phyloP scores from a whole-genome alignment of 2,888 invertebrate genomes.

The Microctonus brassicae region DNA sequence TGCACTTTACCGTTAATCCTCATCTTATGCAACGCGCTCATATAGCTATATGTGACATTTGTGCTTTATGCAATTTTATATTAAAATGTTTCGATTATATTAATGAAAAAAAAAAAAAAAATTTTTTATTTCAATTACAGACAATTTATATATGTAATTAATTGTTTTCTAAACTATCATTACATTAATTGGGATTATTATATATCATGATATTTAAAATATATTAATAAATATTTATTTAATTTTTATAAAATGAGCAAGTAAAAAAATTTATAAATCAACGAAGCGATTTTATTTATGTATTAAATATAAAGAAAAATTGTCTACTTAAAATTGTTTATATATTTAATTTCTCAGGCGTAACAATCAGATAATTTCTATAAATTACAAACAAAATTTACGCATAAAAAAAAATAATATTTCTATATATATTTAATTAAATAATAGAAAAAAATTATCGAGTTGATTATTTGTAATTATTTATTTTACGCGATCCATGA shows the following conservation, averaged over 20 bases:
- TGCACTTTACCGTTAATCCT: slow-evolving; percentile 59
- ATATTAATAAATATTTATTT: background rate
- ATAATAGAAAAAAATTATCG: background rate
- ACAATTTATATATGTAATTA: background rate
- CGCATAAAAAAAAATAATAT: background rate
- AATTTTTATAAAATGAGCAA: background rate
- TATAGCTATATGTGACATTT: background rate
- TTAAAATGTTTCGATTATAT: background rate
- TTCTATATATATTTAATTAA: background rate
- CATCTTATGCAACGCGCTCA: slow-evolving; percentile 51
- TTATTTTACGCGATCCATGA: background rate
- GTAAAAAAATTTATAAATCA: background rate
- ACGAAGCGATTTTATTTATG: background rate
- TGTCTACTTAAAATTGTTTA: background rate
- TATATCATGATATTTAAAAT: background rate
- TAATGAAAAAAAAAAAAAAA: background rate
- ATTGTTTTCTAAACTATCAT: background rate
- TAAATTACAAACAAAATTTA: background rate
- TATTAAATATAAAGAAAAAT: background rate
- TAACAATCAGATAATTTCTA: background rate
- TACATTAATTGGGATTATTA: background rate
- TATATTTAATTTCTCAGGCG: background rate
- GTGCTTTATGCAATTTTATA: background rate
- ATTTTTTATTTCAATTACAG: background rate
- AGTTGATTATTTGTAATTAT: background rate